Percentiles rank a stretch among this genome's conserved stretches.
These are phyloP conservation scores for Bellardia bayeri DNA, from an alignment of 2,888 invertebrate genomes.

Conservation along the genomic window DNA sequence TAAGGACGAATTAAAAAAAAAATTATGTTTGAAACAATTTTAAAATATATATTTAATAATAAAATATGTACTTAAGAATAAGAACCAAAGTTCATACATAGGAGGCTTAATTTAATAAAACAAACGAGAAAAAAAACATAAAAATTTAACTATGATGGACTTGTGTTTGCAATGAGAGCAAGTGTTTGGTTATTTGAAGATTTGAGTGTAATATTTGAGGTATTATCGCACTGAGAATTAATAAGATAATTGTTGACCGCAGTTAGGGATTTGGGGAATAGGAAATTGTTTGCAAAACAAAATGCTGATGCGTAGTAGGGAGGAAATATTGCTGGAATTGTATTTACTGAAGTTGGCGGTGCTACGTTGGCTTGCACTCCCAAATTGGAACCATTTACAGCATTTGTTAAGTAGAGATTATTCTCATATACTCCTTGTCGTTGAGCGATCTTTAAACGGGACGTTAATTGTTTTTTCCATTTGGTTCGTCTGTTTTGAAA, in stretches of 20 bases:
- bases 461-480: conserved; percentile 99
- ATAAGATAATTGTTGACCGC: conserved; percentile 4
- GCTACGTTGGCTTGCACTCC: not conserved
- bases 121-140: not conserved
- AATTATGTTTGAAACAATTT: too few relatives aligned
- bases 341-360: not conserved
- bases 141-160: conserved; percentile 23
- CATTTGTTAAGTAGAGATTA: conserved; percentile 86
- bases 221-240: conserved; percentile 11
- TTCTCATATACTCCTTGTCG: conserved; percentile 90
- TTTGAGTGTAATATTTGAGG: not conserved
- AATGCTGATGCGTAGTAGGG: conserved; percentile 76
- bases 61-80: too few relatives aligned
- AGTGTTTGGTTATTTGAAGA: not conserved
- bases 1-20: too few relatives aligned
- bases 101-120: too few relatives aligned
- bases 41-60: too few relatives aligned
- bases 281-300: conserved; percentile 74
- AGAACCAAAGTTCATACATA: too few relatives aligned
- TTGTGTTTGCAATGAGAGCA: not conserved
- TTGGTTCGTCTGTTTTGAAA: conserved; percentile 96
- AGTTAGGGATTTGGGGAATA: conserved; percentile 24
- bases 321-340: conserved; percentile 68
- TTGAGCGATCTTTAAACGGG: conserved; percentile 94
- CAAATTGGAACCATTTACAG: conserved; percentile 23